Percentiles rank a stretch among this genome's conserved stretches.
phyloP scores from a whole-genome alignment of 1,140 invertebrate genomes.

The Sitophilus oryzae region DNA sequence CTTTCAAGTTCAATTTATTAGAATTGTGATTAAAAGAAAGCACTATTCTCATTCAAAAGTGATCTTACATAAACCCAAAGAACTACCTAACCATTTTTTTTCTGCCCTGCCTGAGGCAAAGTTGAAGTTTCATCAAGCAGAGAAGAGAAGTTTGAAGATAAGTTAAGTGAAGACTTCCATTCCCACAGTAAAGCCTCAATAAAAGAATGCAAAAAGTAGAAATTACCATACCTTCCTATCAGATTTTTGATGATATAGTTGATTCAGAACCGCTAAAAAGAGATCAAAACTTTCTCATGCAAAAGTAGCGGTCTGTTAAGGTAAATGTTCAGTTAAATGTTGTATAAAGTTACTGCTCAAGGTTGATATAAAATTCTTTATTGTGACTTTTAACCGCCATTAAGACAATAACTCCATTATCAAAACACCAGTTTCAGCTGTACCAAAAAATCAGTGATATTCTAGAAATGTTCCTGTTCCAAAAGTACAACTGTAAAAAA shows the following conservation, averaged over 20 bases:
- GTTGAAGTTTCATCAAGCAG: background rate
- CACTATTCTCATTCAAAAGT: slow-evolving; percentile 9
- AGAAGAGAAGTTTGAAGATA: slow-evolving; percentile 28
- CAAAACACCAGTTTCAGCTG: slow-evolving; percentile 34
- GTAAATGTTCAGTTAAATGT: background rate
- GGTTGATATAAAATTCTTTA: background rate
- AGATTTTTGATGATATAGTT: slow-evolving; percentile 29
- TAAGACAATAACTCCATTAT: slow-evolving; percentile 26
- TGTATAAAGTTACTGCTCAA: background rate
- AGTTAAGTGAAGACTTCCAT: slow-evolving; percentile 37
- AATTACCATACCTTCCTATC: slow-evolving; percentile 35
- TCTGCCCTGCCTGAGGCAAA: slow-evolving; percentile 14
- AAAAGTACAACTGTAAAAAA: slow-evolving; percentile 12
- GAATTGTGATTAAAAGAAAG: no score
- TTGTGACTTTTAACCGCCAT: slow-evolving; percentile 31
- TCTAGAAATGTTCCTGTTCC: slow-evolving; percentile 18
- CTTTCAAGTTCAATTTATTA: no score
- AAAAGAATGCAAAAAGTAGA: slow-evolving; percentile 33
- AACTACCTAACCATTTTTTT: background rate
- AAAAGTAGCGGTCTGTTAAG: slow-evolving; percentile 29
- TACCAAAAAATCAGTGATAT: slow-evolving; percentile 21
- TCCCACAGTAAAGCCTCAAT: slow-evolving; percentile 30
- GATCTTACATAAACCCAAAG: background rate
- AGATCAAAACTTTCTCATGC: slow-evolving; percentile 23
- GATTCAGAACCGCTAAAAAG: slow-evolving; percentile 29